Evolutionary conservation across 2,888 invertebrate species (phyloP).

Genomic region (Macaria liturata): DNA sequence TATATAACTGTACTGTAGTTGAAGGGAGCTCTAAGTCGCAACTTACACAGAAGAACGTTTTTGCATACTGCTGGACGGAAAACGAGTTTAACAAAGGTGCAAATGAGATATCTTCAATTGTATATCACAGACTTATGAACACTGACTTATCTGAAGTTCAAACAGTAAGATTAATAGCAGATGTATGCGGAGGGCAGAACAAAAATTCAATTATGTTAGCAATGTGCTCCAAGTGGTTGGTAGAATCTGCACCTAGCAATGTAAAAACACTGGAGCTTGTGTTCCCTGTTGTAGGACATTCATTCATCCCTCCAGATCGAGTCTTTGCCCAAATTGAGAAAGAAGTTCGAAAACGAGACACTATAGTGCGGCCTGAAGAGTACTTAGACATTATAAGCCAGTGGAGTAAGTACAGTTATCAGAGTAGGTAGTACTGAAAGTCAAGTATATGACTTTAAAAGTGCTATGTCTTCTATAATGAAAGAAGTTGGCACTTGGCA

Average conservation of each 20-base stretch:
- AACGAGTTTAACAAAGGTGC: conserved; percentile 8
- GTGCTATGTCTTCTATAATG: conserved; percentile 13
- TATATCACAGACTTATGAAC: conserved; percentile 11
- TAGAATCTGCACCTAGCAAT: conserved; percentile 7
- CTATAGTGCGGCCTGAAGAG: conserved; percentile 10
- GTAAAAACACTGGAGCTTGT: conserved; percentile 16
- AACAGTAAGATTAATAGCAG: conserved; percentile 14
- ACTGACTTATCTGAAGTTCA: conserved; percentile 9
- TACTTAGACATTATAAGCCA: conserved; percentile 16
- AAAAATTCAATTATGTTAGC: conserved; percentile 19
- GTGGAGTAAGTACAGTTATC: conserved; percentile 19
- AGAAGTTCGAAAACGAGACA: conserved; percentile 13
- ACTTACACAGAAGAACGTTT: conserved; percentile 18
- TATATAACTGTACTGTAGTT: conserved; percentile 25
- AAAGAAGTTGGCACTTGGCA: conserved; percentile 14
- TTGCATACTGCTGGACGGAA: background rate
- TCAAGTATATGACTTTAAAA: conserved; percentile 19
- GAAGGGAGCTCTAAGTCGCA: conserved; percentile 13
- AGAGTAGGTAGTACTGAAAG: conserved; percentile 16
- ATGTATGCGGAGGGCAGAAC: conserved; percentile 22
- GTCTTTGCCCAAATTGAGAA: conserved; percentile 20
- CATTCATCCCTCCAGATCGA: conserved; percentile 19
- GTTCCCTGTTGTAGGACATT: conserved; percentile 22
- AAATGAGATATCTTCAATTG: conserved; percentile 16
- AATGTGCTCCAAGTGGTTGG: conserved; percentile 6